Base-by-base conservation (phyloP, 2,797 vertebrate species). In the Esox lucius region DNA sequence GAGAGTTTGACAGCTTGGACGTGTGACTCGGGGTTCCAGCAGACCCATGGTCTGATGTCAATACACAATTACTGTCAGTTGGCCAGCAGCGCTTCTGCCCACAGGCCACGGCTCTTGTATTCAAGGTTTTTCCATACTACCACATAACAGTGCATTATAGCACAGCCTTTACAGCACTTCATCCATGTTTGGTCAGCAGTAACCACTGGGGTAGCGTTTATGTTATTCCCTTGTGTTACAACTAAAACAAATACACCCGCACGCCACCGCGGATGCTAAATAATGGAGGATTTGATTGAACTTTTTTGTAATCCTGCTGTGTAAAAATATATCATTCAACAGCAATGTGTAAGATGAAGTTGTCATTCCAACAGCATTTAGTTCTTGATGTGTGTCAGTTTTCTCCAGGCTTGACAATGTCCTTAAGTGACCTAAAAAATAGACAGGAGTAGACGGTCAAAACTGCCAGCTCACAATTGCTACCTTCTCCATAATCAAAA, bases 401-500 rank as follows among this genome's bases (percentile, higher is more conserved):
- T 1, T 64, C 8, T 64, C 24, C 26, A 16, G 61, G 61, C 61
- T 72, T 15, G 0, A 48, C 22, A 46, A 87, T 91, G 85, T 91
- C 89, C 73, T 91, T 90, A 87, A 81, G 13, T 56, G 56, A 26
- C 88, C 83, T 89, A n/a, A 39, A 84, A 89, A 88, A 88, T 75
- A 83, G 77, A 87, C 80, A 87, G 83, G 75, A 76, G 84, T 76
- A 42, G 61, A 73, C 56, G 24, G 28, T 74, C 62, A 74, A 72
- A 78, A 73, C 78, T 77, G 78, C 76, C 82, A 88, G 81, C 74
- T 80, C 82, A 66, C 84, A 93, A 92, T 92, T 92, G 90, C 81
- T 91, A 86, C 82, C 84, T 88, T 90, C 67, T 72, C 75, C 84
- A 86, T 85, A 88, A 90, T 90, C 86, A 87, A 88, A 89, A 87